Conservation (phyloP, 2,797 vertebrate species). For the Myotis planiceps region DNA sequence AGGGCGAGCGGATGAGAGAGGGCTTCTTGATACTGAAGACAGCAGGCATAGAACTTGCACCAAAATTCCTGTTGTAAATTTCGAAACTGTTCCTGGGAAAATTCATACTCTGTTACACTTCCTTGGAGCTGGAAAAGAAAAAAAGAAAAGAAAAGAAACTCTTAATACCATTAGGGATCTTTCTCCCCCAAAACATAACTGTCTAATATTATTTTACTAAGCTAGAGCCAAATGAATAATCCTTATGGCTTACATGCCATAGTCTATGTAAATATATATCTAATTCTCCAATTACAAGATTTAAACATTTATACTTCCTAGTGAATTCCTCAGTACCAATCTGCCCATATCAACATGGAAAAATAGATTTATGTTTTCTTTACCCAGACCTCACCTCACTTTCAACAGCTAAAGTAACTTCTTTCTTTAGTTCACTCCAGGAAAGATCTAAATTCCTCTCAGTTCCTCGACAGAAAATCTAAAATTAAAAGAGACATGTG, state of each 20-base stretch:
- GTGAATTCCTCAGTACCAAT: background rate
- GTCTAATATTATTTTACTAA: background rate
- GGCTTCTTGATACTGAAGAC: slow-evolving; percentile 96
- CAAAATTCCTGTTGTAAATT: slow-evolving; percentile 96
- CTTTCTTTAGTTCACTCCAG: slow-evolving; percentile 94
- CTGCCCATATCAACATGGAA: background rate
- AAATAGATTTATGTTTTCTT: background rate
- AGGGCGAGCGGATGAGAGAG: slow-evolving; percentile 92
- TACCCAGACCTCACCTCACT: slow-evolving; percentile 89
- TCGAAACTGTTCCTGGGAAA: slow-evolving; percentile 95
- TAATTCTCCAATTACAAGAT: background rate
- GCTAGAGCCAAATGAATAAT: background rate
- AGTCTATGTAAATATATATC: background rate
- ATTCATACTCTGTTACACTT: slow-evolving; percentile 94
- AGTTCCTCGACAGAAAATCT: slow-evolving; percentile 94
- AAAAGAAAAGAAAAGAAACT: background rate
- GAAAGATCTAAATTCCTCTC: slow-evolving; percentile 89
- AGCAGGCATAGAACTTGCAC: slow-evolving; percentile 97
- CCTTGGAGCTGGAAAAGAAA: slow-evolving; percentile 90
- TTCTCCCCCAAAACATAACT: background rate
- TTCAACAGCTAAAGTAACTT: slow-evolving; percentile 95
- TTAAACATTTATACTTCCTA: background rate
- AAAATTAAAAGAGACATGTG: slow-evolving; percentile 57
- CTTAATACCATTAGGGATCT: background rate
- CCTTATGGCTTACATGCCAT: background rate